Conservation (phyloP, 2,797 vertebrate species). For the Girardinus metallicus region DNA sequence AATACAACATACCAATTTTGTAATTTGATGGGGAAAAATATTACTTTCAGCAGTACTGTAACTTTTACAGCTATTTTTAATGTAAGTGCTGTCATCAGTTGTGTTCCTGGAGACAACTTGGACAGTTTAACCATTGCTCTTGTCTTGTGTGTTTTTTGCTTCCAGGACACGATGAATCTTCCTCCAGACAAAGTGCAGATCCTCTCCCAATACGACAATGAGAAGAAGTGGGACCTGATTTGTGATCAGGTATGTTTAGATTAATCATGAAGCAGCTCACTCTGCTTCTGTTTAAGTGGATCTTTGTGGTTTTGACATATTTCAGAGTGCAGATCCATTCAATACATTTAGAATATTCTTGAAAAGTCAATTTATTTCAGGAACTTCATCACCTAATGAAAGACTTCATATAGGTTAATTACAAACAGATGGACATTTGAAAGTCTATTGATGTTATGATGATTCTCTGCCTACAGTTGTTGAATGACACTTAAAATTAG, state of each 20-base stretch:
- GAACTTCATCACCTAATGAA: too few species aligned
- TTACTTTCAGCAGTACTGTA: not conserved
- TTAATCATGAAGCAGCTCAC: not conserved
- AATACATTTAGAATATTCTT: too few species aligned
- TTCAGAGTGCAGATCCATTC: not conserved
- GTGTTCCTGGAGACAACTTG: not conserved
- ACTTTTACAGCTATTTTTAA: not conserved
- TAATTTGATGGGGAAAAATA: not conserved
- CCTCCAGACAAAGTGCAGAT: slow-evolving; percentile 94
- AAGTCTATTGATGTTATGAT: too few species aligned
- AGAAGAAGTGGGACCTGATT: slow-evolving; percentile 98
- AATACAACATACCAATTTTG: not conserved
- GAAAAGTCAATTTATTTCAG: too few species aligned
- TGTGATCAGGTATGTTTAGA: slow-evolving; percentile 82
- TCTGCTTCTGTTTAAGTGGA: not conserved
- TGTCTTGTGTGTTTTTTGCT: slow-evolving; percentile 3
- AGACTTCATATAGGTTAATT: too few species aligned
- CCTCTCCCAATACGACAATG: slow-evolving; percentile 88
- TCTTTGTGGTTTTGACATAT: not conserved
- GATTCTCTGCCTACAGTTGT: too few species aligned
- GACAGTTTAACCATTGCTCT: not conserved
- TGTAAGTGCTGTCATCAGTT: not conserved
- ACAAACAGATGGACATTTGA: too few species aligned
- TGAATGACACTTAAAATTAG: too few species aligned
- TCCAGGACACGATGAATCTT: slow-evolving; percentile 95